A percentile compares a stretch with the other conserved stretches of the same genome.
phyloP scores from a whole-genome alignment of 64 coral and sea anemone species.

The Porites australiensis region DNA sequence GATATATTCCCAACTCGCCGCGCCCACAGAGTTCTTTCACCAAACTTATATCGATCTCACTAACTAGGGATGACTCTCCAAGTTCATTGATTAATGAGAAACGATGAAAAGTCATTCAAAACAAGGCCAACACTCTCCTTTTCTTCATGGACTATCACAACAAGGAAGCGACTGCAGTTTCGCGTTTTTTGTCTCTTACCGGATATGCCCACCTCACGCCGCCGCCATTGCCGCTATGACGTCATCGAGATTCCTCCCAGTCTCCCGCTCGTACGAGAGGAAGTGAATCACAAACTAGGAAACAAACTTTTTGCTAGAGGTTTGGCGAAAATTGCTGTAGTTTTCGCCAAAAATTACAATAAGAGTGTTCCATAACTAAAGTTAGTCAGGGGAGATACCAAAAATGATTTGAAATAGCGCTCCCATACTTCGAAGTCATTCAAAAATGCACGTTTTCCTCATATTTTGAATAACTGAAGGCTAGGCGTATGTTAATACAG shows the following conservation, averaged over 20 bases:
- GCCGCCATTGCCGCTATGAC: slow-evolving; percentile 73
- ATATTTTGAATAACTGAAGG: no score
- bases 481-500: no score
- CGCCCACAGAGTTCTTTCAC: neutral
- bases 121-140: neutral
- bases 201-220: slow-evolving; percentile 69
- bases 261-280: neutral
- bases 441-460: no score
- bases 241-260: slow-evolving; percentile 43
- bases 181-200: slow-evolving; percentile 19
- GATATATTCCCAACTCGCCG: slow-evolving; percentile 15
- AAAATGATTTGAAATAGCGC: no score
- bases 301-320: no score
- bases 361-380: no score
- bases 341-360: no score
- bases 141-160: neutral
- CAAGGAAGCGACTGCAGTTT: neutral
- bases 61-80: neutral
- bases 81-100: neutral
- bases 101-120: neutral
- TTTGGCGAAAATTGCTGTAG: no score
- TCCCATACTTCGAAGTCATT: no score
- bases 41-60: neutral
- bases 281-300: neutral
- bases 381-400: no score